phyloP scores from a whole-genome alignment of 2,888 invertebrate genomes.

The Athetis lepigone region DNA sequence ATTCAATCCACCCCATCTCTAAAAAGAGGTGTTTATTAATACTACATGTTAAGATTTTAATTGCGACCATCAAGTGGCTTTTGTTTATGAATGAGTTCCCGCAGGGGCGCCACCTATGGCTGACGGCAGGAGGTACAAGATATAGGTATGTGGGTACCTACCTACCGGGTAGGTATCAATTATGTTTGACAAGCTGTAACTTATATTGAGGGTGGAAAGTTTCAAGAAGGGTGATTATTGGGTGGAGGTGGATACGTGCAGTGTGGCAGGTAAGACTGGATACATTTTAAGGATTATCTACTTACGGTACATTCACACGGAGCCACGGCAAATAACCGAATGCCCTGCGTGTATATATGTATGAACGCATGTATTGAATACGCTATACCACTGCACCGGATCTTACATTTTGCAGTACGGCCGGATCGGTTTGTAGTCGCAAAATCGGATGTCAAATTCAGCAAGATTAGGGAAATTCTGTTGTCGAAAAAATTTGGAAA shows the following conservation, averaged over 20 bases:
- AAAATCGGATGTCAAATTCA: no score
- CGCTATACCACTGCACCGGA: no score
- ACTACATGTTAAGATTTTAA: constrained; percentile 88
- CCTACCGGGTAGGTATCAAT: constrained; percentile 43
- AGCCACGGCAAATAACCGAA: no score
- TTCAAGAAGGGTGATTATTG: constrained; percentile 10
- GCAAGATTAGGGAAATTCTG: no score
- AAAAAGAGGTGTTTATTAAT: constrained; percentile 82
- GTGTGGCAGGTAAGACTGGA: background rate
- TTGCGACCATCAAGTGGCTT: constrained; percentile 88
- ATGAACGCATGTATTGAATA: no score
- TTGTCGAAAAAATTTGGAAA: no score
- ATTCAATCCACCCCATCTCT: constrained; percentile 62
- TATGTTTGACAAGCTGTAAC: constrained; percentile 53
- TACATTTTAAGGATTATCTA: background rate
- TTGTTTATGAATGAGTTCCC: constrained; percentile 65
- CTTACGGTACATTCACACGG: no score
- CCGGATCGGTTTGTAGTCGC: no score
- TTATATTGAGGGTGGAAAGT: constrained; percentile 32
- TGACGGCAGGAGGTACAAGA: constrained; percentile 35
- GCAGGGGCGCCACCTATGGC: constrained; percentile 32
- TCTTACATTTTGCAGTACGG: no score
- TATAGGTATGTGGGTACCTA: constrained; percentile 8
- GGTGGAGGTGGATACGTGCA: background rate
- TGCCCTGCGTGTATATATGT: no score